These are phyloP conservation scores for Glossosoma conforme DNA, from an alignment of 1,140 invertebrate species.

Conservation along the genomic window DNA sequence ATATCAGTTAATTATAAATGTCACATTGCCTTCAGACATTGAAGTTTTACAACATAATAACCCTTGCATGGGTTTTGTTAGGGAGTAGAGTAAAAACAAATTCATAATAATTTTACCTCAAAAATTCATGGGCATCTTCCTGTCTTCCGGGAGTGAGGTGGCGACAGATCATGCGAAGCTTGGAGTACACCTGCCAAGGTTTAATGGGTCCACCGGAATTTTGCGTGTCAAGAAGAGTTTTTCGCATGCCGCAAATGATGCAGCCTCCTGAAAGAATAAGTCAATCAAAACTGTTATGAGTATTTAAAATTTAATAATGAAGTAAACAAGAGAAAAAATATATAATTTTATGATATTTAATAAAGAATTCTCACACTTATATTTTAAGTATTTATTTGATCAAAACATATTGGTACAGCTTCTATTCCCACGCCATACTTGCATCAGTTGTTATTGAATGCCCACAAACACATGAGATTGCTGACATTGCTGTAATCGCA, in stretches of 20 bases:
- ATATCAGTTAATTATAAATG: too few species aligned
- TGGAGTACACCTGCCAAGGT: constrained; percentile 64
- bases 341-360: neutral
- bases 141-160: constrained; percentile 86
- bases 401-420: too few species aligned
- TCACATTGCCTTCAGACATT: too few species aligned
- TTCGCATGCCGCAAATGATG: constrained; percentile 79
- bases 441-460: too few species aligned
- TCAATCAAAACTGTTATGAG: constrained; percentile 17
- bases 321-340: constrained; percentile 27
- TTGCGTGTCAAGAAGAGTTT: constrained; percentile 64
- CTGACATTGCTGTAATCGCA: too few species aligned
- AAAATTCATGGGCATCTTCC: constrained; percentile 96
- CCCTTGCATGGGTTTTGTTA: too few species aligned
- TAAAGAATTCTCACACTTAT: neutral
- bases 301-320: constrained; percentile 1
- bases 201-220: constrained; percentile 61
- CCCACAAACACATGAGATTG: too few species aligned
- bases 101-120: constrained; percentile 58
- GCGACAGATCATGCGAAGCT: constrained; percentile 75
- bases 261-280: constrained; percentile 61
- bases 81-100: too few species aligned
- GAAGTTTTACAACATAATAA: too few species aligned
- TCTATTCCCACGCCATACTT: too few species aligned
- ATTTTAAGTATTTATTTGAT: too few species aligned